Base-by-base conservation (phyloP, 2,797 vertebrate genomes). In the Ispidina lecontei region DNA sequence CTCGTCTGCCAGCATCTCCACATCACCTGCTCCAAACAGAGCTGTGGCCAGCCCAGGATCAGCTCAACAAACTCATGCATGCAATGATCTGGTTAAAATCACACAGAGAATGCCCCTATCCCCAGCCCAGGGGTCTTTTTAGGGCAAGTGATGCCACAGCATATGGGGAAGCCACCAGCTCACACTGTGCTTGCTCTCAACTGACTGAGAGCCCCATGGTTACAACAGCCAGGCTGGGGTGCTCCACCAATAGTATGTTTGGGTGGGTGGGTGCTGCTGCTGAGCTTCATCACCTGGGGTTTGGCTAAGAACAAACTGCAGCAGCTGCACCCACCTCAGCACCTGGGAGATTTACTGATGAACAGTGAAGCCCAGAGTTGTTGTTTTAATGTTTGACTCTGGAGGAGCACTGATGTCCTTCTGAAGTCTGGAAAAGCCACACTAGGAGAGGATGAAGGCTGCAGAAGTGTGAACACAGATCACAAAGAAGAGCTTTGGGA, bases 121-220 rank as follows among this genome's bases (percentile, higher is more conserved):
- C 26, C n/a, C 33, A 85, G 14, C 25, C 35, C 46, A 47, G 9
- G 10, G 29, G 19, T 58, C 9, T 47, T 69, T 75, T 7, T 37
- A 63, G n/a, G 91, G 18, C 54, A 64, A 13, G 2, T 23, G 41
- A 26, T 41, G 31, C 33, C 59, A 47, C 18, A 63, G 43, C 8
- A 12, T 23, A 7, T 20, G 49, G 21, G 23, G 60, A 31, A 63
- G 44, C 26, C 72, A 83, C 33, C 23, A 76, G 70, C 21, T 72
- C 16, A 6, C 18, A 58, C 63, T 62, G 22, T 1, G 2, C 25
- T 60, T 56, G 9, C 17, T 60, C 46, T 68, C 55, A 46, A 1
- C 18, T 44, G 52, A 51, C 28, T 0, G 0, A 74, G 28, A 19
- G 14, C n/a, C 73, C 39, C 14, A 6, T 2, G 28, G 7, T 20